Evolutionary conservation across 2,797 vertebrate genomes (phyloP).

Genomic region (Mormyrus proboscirostris): DNA sequence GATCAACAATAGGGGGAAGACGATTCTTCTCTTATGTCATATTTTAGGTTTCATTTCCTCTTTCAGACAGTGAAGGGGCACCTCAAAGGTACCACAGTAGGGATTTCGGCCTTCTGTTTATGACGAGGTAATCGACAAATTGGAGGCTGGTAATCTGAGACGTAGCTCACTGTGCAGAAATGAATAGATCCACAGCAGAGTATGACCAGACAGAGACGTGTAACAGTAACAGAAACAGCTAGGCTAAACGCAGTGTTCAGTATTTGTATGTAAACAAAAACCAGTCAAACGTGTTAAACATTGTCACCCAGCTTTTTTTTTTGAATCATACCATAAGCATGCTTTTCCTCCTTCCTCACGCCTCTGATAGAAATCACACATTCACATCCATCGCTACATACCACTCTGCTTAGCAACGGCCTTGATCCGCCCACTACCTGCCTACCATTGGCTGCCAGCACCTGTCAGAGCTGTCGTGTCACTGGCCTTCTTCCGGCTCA

Average conservation of each 20-base stretch:
- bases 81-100: neutral
- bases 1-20: neutral
- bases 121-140: neutral
- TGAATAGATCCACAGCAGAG: neutral
- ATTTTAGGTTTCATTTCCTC: neutral
- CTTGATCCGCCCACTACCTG: neutral
- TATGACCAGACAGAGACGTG: neutral
- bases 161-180: neutral
- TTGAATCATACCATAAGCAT: neutral
- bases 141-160: neutral
- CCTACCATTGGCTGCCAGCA: neutral
- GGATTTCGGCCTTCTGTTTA: neutral
- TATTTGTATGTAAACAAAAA: neutral
- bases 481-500: neutral
- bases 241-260: neutral
- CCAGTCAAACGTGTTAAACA: neutral
- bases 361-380: neutral
- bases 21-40: neutral
- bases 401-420: neutral
- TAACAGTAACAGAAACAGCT: neutral
- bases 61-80: neutral
- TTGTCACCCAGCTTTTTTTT: neutral
- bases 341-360: neutral
- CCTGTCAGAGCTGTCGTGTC: neutral
- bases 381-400: neutral